phyloP scores from a whole-genome alignment of 1,140 invertebrate species.

The Drosophila sturtevanti region DNA sequence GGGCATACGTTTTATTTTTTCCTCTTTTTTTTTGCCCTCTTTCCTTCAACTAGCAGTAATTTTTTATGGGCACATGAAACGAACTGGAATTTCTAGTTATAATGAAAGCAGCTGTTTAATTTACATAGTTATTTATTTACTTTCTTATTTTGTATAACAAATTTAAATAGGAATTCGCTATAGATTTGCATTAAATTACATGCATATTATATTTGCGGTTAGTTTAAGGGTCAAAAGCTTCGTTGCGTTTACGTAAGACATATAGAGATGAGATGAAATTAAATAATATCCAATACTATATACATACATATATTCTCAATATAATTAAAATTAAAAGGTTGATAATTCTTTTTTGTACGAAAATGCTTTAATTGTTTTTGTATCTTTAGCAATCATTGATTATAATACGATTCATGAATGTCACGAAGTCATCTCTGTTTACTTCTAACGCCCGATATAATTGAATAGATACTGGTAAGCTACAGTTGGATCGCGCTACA shows the following conservation, averaged over 20 bases:
- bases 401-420: not conserved
- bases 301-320: too few species aligned
- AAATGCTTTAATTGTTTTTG: not conserved
- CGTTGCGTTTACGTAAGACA: not conserved
- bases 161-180: not conserved
- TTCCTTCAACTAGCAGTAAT: not conserved
- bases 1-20: constrained; percentile 4
- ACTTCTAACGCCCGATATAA: constrained; percentile 34
- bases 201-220: not conserved
- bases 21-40: not conserved
- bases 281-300: too few species aligned
- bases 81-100: not conserved
- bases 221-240: not conserved
- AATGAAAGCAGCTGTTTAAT: too few species aligned
- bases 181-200: not conserved
- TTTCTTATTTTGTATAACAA: not conserved
- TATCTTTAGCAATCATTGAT: not conserved
- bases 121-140: not conserved
- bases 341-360: too few species aligned
- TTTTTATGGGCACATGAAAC: not conserved
- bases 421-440: not conserved
- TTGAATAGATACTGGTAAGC: constrained; percentile 45
- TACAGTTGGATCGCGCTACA: not conserved
- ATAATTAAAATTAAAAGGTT: too few species aligned
- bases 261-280: not conserved